phyloP scores from a whole-genome alignment of 2,888 invertebrate species.

The Ectropis crepuscularia region DNA sequence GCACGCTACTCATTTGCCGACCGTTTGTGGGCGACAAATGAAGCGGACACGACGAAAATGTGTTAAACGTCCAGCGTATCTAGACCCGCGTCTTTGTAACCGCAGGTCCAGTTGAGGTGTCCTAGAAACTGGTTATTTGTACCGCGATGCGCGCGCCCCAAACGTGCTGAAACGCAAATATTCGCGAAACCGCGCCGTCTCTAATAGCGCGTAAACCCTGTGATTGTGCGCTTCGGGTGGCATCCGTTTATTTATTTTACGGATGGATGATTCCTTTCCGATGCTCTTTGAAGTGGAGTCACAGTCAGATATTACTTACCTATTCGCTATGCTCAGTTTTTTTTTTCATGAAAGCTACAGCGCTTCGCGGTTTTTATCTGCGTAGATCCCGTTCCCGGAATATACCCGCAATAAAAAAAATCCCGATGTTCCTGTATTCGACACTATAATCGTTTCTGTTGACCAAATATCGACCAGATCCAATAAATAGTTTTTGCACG shows the following conservation, averaged over 20 bases:
- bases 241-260: constrained; percentile 60
- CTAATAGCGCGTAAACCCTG: constrained; percentile 72
- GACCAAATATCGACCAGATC: too few species aligned
- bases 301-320: constrained; percentile 27
- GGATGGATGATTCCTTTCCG: constrained; percentile 53
- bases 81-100: constrained; percentile 47
- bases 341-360: too few species aligned
- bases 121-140: constrained; percentile 46
- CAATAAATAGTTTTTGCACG: too few species aligned
- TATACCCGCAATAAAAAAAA: too few species aligned
- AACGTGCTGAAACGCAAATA: constrained; percentile 59
- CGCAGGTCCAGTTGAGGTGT: constrained; percentile 38
- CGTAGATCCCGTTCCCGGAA: too few species aligned
- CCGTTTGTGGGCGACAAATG: constrained; percentile 76
- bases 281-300: constrained; percentile 30
- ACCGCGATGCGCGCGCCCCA: constrained; percentile 42
- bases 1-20: constrained; percentile 69
- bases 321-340: too few species aligned
- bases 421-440: too few species aligned
- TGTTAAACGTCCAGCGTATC: constrained; percentile 54
- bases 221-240: constrained; percentile 62
- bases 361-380: too few species aligned
- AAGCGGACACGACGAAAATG: constrained; percentile 64
- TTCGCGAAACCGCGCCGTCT: constrained; percentile 56
- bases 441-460: too few species aligned